Evolutionary conservation across 1,140 invertebrate genomes (phyloP).

Genomic region (Rhyzopertha dominica): DNA sequence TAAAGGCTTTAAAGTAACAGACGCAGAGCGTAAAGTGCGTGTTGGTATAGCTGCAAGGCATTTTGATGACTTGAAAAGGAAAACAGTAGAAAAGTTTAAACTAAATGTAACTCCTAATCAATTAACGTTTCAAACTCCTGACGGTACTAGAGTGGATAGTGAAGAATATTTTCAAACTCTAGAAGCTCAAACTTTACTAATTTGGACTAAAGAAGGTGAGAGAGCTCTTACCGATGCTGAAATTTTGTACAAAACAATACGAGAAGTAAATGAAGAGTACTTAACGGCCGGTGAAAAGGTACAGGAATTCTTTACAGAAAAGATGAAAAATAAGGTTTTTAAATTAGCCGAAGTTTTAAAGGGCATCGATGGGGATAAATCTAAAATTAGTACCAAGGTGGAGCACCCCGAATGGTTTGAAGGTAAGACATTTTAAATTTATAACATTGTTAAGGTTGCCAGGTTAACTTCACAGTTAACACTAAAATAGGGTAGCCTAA

Average conservation of each 20-base stretch:
- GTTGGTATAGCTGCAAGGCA: constrained; percentile 43
- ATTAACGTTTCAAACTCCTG: constrained; percentile 45
- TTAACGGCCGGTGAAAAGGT: constrained; percentile 56
- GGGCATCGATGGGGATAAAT: constrained; percentile 51
- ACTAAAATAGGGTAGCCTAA: too few species aligned
- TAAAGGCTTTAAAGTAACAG: constrained; percentile 43
- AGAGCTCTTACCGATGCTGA: constrained; percentile 42
- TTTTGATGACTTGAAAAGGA: constrained; percentile 41
- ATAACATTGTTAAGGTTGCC: constrained; percentile 35
- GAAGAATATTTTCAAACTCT: constrained; percentile 70
- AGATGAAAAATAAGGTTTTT: constrained; percentile 59
- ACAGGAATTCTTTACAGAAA: constrained; percentile 59
- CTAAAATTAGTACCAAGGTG: constrained; percentile 51
- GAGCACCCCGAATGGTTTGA: constrained; percentile 72
- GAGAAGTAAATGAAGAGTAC: constrained; percentile 59
- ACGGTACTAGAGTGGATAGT: constrained; percentile 67
- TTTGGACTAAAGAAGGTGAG: constrained; percentile 54
- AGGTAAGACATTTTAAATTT: constrained; percentile 44
- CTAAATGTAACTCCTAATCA: constrained; percentile 26
- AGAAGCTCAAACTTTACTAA: constrained; percentile 65
- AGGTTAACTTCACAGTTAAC: too few species aligned
- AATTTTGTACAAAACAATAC: constrained; percentile 44
- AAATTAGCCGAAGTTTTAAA: constrained; percentile 52
- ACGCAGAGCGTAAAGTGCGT: constrained; percentile 40
- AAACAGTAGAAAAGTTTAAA: constrained; percentile 44